These are phyloP conservation scores for Sphenodon punctatus DNA, from an alignment of 2,797 vertebrate species.

Conservation along the genomic window DNA sequence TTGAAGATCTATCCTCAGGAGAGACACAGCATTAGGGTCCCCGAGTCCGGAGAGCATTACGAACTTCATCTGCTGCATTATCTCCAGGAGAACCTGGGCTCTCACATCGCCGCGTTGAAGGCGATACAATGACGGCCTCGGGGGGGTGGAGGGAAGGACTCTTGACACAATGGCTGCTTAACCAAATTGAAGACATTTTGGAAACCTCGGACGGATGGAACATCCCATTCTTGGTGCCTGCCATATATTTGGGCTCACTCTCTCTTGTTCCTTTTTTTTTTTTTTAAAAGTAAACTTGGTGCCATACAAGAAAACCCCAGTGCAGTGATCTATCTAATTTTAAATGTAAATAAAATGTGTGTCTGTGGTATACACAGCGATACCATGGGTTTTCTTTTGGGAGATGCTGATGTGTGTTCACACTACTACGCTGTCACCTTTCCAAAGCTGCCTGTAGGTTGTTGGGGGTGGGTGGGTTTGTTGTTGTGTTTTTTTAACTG, in stretches of 20 bases:
- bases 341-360: slow-evolving; percentile 61
- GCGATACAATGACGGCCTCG: slow-evolving; percentile 64
- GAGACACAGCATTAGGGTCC: slow-evolving; percentile 84
- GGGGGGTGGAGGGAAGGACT: no score
- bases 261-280: not conserved
- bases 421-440: slow-evolving; percentile 67
- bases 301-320: slow-evolving; percentile 63
- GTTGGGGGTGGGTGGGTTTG: slow-evolving; percentile 52
- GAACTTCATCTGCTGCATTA: slow-evolving; percentile 83
- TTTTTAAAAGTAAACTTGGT: slow-evolving; percentile 64
- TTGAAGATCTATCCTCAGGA: slow-evolving; percentile 87
- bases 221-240: slow-evolving; percentile 63
- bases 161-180: slow-evolving; percentile 44
- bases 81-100: slow-evolving; percentile 84
- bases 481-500: slow-evolving; percentile 73
- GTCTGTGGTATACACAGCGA: slow-evolving; percentile 49
- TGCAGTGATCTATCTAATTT: slow-evolving; percentile 49
- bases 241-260: slow-evolving; percentile 21
- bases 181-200: slow-evolving; percentile 32
- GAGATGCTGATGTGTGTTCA: slow-evolving; percentile 46
- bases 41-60: slow-evolving; percentile 84
- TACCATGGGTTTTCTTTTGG: slow-evolving; percentile 59
- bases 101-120: slow-evolving; percentile 78
- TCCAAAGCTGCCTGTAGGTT: no score
- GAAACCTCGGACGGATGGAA: slow-evolving; percentile 22